Evolutionary conservation across 2,113 vertebrate genomes (phyloP).

Genomic region (Sardina pilchardus): DNA sequence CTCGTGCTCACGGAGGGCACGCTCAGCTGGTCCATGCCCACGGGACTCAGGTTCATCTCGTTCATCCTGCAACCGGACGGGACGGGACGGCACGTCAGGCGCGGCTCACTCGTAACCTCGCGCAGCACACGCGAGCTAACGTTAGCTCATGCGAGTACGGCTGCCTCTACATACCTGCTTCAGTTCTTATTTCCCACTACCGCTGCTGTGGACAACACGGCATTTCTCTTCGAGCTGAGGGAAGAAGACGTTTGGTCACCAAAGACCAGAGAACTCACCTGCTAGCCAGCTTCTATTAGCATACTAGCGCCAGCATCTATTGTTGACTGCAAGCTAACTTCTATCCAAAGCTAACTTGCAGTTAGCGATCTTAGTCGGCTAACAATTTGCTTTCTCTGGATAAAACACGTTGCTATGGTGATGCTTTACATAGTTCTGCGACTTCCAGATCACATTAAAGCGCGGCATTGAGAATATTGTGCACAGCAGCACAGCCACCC

Average conservation of each 20-base stretch:
- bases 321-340: background rate
- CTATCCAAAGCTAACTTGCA: background rate
- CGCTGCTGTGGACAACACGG: background rate
- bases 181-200: background rate
- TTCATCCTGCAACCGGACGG: conserved; percentile 84
- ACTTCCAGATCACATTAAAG: background rate
- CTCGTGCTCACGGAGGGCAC: conserved; percentile 87
- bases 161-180: background rate
- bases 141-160: background rate
- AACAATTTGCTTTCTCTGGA: background rate
- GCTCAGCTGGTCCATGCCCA: conserved; percentile 97
- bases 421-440: background rate
- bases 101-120: too few relatives aligned
- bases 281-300: background rate
- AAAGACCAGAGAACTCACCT: background rate
- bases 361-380: background rate
- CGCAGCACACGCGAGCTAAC: too few relatives aligned
- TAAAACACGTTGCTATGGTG: background rate
- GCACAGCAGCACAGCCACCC: background rate
- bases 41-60: conserved; percentile 94
- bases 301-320: background rate
- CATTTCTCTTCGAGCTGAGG: background rate
- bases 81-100: too few relatives aligned
- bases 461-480: background rate
- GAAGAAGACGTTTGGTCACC: background rate